Evolutionary conservation across 2,113 vertebrate species (phyloP), one percentile per base, ranked within the genome.

Genomic region (Promerops cafer): DNA sequence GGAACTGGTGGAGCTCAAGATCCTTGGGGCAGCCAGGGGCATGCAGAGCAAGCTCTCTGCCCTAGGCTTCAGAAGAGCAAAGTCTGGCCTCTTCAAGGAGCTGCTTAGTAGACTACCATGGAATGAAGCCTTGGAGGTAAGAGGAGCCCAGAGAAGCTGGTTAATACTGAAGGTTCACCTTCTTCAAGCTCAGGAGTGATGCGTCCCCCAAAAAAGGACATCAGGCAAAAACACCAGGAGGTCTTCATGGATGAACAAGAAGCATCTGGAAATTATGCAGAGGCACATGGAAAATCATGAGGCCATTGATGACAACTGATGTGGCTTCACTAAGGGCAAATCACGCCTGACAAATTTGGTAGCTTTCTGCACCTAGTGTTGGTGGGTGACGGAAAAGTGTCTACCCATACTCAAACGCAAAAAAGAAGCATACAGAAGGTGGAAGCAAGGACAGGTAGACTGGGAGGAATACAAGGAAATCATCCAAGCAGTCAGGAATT

Each of bases 121-220:
- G 26, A 88, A 22, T 40, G 50, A 79, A 79, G 30, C 57, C 49
- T 56, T 63, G 49, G 35, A 80, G 50, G 31, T 40, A 49, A 19
- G 31, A 42, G 14, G 7, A 54, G 26, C n/a, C 24, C 35, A 49
- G 26, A 64, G 45, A 88, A 31, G 30, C 26, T 49, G 35, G 5
- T 56, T 71, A 35, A 27, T 71, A 64, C 12, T 56, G 31, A 64
- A 27, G 21, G 17, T 71, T 53, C 16, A 24, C 19, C 8, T 61
- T 78, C 56, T 79, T 64, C 26, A 49, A 42, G 16, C 35, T 64
- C 35, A 64, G 31, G 35, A 80, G 18, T 1, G 2, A 33, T 31
- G 18, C 1, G 1, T 49, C 4, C 26, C 21, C 9, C 3, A 27
- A 35, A 35, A 42, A 56, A 13, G 6, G 9, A 22, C 0, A 0